A percentile compares a stretch with the other conserved stretches of the same genome.
Evolutionary conservation across 2,888 invertebrate genomes (phyloP).

Genomic region (Linnaemya vulpina): DNA sequence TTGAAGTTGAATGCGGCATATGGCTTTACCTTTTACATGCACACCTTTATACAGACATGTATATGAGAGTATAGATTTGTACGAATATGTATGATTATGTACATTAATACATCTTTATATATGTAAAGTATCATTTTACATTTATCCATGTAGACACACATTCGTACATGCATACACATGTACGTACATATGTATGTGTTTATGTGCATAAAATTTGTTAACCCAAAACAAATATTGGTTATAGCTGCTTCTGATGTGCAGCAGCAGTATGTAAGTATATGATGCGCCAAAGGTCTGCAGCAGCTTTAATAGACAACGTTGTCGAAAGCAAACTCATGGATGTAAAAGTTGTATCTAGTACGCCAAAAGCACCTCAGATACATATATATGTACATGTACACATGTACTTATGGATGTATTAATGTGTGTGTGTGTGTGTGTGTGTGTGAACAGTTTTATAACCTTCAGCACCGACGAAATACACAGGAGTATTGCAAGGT

Average conservation of each 20-base stretch:
- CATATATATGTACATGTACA: no score
- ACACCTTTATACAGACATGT: not conserved
- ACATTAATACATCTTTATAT: not conserved
- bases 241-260: slow-evolving; percentile 44
- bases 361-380: slow-evolving; percentile 4
- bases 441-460: slow-evolving; percentile 3
- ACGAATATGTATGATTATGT: not conserved
- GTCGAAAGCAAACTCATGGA: slow-evolving; percentile 36
- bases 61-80: not conserved
- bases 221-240: slow-evolving; percentile 64
- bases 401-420: no score
- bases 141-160: not conserved
- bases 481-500: no score
- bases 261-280: slow-evolving; percentile 21
- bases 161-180: not conserved
- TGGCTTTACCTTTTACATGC: slow-evolving; percentile 41
- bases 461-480: not conserved
- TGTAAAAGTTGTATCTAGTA: slow-evolving; percentile 59
- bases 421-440: not conserved
- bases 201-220: slow-evolving; percentile 45
- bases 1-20: slow-evolving; percentile 69
- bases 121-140: slow-evolving; percentile 39
- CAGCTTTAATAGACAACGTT: slow-evolving; percentile 23
- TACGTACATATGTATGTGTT: not conserved
- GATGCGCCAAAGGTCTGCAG: slow-evolving; percentile 31